Evolutionary conservation across 2,113 vertebrate genomes (phyloP), one percentile per base, ranked within the genome.

Genomic region (Misgurnus mizolepis): DNA sequence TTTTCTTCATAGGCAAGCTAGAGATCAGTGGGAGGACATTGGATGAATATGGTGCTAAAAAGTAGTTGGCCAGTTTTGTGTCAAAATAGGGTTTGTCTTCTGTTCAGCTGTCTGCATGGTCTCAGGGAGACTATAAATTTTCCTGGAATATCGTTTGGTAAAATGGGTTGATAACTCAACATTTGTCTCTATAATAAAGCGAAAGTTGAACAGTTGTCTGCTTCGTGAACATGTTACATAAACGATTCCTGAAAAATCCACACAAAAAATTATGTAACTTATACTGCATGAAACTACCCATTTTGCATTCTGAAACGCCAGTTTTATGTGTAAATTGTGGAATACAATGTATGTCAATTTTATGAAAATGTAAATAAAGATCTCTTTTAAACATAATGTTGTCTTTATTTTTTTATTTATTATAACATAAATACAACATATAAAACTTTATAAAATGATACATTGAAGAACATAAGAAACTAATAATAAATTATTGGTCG

Each of bases 301-400:
- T 61, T 56, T 85, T 81, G 85, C 55, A 18, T 73, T 78, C 22
- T 65, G 72, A 79, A 80, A 78, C 66, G 66, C 61, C 68, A 79
- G 18, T 79, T 86, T 77, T 67, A 80, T 84, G 71, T 93, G 89
- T 92, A 91, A 89, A 92, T 89, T 91, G 87, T 90, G 86, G 89
- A 86, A 85, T 90, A 83, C 88, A 87, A 88, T 85, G 86, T 87
- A 85, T 87, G 67, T 82, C 64, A 67, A 58, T 89, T 88, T 15
- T 81, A 78, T 82, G 43, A 81, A 86, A 80, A 17, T 93, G 93
- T 94, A 93, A 93, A 94, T 93, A 93, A 92, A 93, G 53, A 43
- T 88, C 88, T 87, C 82, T 71, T 89, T 83, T 90, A 81, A 89
- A 71, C 27, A 1, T 34, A 34, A 67, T 12, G 55, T 56, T 64